Conservation (phyloP, 2,113 vertebrate genomes). For the Dasypus novemcinctus region DNA sequence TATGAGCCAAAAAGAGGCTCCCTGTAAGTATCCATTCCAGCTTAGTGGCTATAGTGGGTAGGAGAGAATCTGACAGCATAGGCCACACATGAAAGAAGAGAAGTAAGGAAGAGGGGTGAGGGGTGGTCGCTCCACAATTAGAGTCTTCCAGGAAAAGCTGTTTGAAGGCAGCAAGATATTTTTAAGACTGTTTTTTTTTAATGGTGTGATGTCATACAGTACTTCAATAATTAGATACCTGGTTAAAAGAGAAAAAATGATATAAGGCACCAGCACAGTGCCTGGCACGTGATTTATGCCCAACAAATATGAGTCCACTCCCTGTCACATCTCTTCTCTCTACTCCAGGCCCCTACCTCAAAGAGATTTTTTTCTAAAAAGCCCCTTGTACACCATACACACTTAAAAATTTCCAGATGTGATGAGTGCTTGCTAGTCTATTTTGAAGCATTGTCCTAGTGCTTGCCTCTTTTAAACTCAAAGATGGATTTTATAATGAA, state of each 20-base stretch:
- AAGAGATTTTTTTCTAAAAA: background rate
- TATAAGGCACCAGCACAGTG: background rate
- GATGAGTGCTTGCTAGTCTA: background rate
- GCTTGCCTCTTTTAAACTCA: background rate
- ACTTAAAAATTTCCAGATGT: background rate
- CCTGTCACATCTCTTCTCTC: background rate
- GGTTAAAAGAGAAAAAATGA: background rate
- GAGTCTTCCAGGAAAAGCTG: background rate
- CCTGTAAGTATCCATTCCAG: background rate
- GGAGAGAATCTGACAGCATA: background rate
- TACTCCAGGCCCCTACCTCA: background rate
- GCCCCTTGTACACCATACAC: background rate
- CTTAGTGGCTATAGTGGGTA: background rate
- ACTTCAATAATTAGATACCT: background rate
- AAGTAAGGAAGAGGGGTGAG: background rate
- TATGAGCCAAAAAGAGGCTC: background rate
- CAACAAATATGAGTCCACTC: rapidly evolving
- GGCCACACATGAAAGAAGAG: background rate
- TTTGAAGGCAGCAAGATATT: background rate
- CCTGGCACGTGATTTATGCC: background rate
- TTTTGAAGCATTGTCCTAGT: background rate
- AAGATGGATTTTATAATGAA: slow-evolving; percentile 3
- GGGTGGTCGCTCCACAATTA: background rate
- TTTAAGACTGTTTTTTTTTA: background rate
- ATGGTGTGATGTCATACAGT: background rate